phyloP scores from a whole-genome alignment of 1,140 invertebrate species.

The Drosophila sulfurigaster region DNA sequence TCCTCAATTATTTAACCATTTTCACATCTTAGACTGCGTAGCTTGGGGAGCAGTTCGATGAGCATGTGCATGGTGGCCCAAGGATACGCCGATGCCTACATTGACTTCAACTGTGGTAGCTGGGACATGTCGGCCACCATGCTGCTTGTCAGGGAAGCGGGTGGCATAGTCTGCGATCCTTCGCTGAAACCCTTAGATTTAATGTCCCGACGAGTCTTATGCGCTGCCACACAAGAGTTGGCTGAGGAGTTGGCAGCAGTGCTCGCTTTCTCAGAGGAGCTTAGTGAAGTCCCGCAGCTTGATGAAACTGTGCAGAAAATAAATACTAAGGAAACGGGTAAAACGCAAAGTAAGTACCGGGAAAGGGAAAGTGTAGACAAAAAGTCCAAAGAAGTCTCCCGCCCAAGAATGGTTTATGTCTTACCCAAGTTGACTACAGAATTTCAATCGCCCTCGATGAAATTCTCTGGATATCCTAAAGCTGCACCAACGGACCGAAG shows the following conservation, averaged over 20 bases:
- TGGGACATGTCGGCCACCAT: conserved; percentile 28
- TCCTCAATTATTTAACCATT: not conserved
- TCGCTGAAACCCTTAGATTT: conserved; percentile 11
- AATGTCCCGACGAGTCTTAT: conserved; percentile 23
- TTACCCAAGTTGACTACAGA: not conserved
- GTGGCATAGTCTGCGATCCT: conserved; percentile 22
- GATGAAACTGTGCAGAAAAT: no score
- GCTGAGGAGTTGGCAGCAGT: conserved; percentile 7
- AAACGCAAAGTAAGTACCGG: no score
- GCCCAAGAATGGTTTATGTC: not conserved
- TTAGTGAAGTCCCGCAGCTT: no score
- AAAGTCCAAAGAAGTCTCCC: not conserved
- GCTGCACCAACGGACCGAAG: no score
- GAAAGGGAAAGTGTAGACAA: not conserved
- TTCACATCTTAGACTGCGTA: conserved; percentile 1
- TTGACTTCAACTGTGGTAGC: conserved; percentile 7
- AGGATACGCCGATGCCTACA: conserved; percentile 29
- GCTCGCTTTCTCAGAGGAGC: not conserved
- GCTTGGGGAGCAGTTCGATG: conserved; percentile 4
- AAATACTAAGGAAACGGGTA: no score
- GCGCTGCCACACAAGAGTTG: conserved; percentile 14
- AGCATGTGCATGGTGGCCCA: conserved; percentile 37
- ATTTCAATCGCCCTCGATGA: not conserved
- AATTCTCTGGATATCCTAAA: conserved; percentile 5
- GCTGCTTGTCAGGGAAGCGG: conserved; percentile 19